Percentiles rank a stretch among this genome's conserved stretches.
Evolutionary conservation across 2,797 vertebrate genomes (phyloP).

Genomic region (Nyctalus aviator): DNA sequence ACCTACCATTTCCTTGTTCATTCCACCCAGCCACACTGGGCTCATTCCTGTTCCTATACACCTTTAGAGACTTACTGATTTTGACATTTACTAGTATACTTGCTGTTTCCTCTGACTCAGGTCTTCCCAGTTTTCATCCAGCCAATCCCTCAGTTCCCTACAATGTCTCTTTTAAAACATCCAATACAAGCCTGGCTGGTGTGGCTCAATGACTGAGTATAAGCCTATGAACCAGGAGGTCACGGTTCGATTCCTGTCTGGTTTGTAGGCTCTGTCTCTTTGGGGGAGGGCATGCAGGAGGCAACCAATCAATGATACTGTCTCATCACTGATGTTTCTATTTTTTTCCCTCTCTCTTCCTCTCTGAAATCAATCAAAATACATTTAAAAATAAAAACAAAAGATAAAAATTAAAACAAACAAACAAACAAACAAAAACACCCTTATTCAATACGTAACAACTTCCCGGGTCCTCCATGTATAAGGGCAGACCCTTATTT

Average conservation of each 20-base stretch:
- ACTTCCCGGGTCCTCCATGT: neutral
- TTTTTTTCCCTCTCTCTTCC: too few relatives aligned
- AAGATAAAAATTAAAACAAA: too few relatives aligned
- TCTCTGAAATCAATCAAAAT: too few relatives aligned
- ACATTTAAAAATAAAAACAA: too few relatives aligned
- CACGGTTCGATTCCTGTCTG: too few relatives aligned
- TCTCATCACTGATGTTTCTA: too few relatives aligned
- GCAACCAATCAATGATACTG: too few relatives aligned
- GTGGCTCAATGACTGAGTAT: too few relatives aligned
- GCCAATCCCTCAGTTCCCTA: neutral
- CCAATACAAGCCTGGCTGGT: neutral
- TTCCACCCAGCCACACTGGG: neutral
- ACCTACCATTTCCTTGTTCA: neutral
- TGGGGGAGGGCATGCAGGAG: too few relatives aligned
- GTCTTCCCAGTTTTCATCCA: neutral
- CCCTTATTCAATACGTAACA: neutral
- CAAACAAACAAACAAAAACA: too few relatives aligned
- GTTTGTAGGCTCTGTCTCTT: too few relatives aligned
- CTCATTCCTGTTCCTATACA: neutral
- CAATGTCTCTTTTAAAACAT: neutral
- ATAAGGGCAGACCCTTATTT: neutral
- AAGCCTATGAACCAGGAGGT: too few relatives aligned
- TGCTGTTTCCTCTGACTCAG: neutral
- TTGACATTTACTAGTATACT: neutral
- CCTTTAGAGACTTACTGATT: neutral